These are phyloP conservation scores for Pristionchus japonicus DNA, from an alignment of 2,888 invertebrate genomes.

Conservation along the genomic window DNA sequence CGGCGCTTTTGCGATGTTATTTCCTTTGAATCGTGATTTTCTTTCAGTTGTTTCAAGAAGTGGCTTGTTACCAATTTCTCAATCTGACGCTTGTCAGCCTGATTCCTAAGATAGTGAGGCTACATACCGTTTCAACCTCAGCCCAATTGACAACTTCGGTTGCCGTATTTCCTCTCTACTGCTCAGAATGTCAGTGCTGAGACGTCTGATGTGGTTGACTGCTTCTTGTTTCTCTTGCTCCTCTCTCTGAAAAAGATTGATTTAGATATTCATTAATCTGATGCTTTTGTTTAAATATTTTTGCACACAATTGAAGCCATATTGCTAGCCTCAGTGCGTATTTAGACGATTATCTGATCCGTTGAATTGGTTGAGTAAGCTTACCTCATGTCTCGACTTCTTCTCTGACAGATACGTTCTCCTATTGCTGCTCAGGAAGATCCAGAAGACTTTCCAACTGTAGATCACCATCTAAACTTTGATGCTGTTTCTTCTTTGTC, in stretches of 20 bases:
- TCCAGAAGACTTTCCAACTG: conserved; percentile 62
- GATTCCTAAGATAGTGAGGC: too few relatives aligned
- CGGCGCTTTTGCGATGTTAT: too few relatives aligned
- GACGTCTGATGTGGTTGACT: not conserved
- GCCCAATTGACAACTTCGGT: conserved; percentile 1
- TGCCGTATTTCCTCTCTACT: not conserved
- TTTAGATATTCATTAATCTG: not conserved
- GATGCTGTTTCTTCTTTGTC: not conserved
- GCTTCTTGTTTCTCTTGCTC: not conserved
- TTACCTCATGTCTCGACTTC: conserved; percentile 56
- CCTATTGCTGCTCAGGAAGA: conserved; percentile 63
- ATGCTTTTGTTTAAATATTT: not conserved
- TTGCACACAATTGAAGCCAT: too few relatives aligned
- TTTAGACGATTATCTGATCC: too few relatives aligned
- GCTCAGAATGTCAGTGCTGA: not conserved
- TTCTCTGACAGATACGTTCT: conserved; percentile 60
- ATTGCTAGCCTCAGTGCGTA: too few relatives aligned
- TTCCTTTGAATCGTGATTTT: too few relatives aligned
- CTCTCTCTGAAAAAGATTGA: not conserved
- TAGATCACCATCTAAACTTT: conserved; percentile 55
- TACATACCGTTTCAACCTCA: not conserved
- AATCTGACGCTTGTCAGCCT: too few relatives aligned
- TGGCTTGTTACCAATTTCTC: too few relatives aligned
- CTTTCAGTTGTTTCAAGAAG: too few relatives aligned
- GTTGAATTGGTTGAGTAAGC: too few relatives aligned